Evolutionary conservation across 2,888 invertebrate genomes (phyloP).

Genomic region (Pteria penguin): DNA sequence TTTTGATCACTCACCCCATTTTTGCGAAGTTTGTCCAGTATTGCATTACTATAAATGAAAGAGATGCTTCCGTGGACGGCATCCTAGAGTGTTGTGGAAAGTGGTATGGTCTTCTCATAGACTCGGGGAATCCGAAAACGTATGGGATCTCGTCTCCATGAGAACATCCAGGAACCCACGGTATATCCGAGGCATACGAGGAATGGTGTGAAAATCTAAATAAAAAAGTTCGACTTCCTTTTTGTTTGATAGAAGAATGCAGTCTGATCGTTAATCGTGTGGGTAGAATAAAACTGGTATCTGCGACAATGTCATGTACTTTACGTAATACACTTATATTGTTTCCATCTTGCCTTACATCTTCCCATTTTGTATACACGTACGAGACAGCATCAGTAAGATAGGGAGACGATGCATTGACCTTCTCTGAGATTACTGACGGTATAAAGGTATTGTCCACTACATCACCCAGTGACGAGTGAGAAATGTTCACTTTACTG

Average conservation of each 20-base stretch:
- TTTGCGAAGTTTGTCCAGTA: constrained; percentile 98
- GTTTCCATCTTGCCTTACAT: constrained; percentile 4
- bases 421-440: constrained; percentile 37
- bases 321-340: constrained; percentile 28
- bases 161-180: constrained; percentile 95
- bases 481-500: constrained; percentile 19
- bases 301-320: constrained; percentile 48
- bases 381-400: constrained; percentile 35
- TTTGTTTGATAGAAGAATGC: constrained; percentile 25
- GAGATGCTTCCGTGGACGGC: constrained; percentile 89
- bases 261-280: constrained; percentile 37
- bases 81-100: constrained; percentile 85
- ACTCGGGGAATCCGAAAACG: constrained; percentile 86
- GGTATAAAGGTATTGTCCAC: constrained; percentile 43
- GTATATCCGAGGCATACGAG: constrained; percentile 89
- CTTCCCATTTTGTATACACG: constrained; percentile 52
- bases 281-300: constrained; percentile 54
- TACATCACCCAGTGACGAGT: constrained; percentile 32
- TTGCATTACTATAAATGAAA: constrained; percentile 92
- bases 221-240: constrained; percentile 36
- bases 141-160: constrained; percentile 97
- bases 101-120: constrained; percentile 84
- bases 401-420: constrained; percentile 15
- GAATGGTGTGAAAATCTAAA: constrained; percentile 83
- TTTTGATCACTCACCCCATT: constrained; percentile 87